These are phyloP conservation scores for Sycobia sp. DNA, from an alignment of 1,140 invertebrate genomes.

Conservation along the genomic window DNA sequence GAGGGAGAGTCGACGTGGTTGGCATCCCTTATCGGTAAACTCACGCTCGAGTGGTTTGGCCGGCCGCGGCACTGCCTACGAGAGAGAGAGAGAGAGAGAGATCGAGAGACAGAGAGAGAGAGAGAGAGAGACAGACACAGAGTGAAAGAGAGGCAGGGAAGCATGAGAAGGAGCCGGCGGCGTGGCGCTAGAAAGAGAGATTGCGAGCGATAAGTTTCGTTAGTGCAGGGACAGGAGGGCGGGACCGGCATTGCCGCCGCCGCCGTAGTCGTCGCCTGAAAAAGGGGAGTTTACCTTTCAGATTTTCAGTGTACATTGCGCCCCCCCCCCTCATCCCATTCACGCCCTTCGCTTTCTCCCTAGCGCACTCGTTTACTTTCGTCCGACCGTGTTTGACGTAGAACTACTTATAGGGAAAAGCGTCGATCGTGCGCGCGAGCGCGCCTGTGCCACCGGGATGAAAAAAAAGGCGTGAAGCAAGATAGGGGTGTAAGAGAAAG, in stretches of 20 bases:
- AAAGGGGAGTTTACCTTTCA: conserved; percentile 13
- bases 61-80: not conserved
- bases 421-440: no score
- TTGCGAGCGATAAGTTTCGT: conserved; percentile 15
- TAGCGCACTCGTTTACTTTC: no score
- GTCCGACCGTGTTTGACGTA: no score
- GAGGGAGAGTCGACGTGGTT: not conserved
- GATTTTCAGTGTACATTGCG: conserved; percentile 1
- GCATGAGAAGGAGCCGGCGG: not conserved
- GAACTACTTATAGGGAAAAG: no score
- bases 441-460: no score
- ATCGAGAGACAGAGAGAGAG: not conserved
- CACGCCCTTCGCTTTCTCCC: no score
- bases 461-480: no score
- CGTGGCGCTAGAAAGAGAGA: conserved; percentile 3
- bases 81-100: no score
- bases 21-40: not conserved
- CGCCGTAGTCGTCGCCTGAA: not conserved
- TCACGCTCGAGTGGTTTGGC: conserved; percentile 3
- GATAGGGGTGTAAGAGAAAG: no score
- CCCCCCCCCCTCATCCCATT: no score
- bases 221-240: not conserved
- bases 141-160: not conserved
- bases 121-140: not conserved
- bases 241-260: no score